phyloP scores from a whole-genome alignment of 2,113 vertebrate species.

The Dryoscopus gambensis region DNA sequence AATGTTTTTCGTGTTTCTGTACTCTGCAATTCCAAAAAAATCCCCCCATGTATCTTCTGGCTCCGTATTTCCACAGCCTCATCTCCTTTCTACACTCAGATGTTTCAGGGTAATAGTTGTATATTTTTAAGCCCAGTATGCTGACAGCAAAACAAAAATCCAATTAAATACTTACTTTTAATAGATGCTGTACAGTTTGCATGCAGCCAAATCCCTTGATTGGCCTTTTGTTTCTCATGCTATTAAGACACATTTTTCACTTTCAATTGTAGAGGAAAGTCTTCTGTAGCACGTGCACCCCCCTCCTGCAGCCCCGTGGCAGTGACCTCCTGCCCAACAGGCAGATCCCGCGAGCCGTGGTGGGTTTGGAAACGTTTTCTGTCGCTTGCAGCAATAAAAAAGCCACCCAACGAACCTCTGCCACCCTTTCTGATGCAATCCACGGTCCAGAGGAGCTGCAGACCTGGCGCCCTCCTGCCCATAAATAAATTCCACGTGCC shows the following conservation, averaged over 20 bases:
- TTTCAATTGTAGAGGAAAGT: background rate
- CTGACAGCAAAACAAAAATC: background rate
- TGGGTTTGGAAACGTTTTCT: background rate
- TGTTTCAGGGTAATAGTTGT: background rate
- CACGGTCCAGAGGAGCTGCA: background rate
- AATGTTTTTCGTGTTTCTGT: background rate
- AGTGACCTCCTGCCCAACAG: background rate
- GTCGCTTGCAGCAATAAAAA: background rate
- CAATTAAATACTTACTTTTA: background rate
- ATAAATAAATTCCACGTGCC: background rate
- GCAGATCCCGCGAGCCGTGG: accelerated
- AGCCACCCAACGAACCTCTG: background rate
- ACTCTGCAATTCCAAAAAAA: background rate
- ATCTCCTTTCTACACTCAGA: background rate
- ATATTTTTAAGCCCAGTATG: background rate
- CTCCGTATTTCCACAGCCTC: background rate
- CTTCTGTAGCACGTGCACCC: background rate
- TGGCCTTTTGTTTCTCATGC: background rate
- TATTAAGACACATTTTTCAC: background rate
- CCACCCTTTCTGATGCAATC: background rate
- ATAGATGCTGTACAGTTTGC: background rate
- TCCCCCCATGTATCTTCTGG: accelerated
- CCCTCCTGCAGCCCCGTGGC: background rate
- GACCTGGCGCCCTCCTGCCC: background rate
- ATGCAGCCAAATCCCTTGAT: background rate